These are phyloP conservation scores for Cataglyphis hispanica DNA, from an alignment of 1,140 invertebrate genomes.

Conservation along the genomic window DNA sequence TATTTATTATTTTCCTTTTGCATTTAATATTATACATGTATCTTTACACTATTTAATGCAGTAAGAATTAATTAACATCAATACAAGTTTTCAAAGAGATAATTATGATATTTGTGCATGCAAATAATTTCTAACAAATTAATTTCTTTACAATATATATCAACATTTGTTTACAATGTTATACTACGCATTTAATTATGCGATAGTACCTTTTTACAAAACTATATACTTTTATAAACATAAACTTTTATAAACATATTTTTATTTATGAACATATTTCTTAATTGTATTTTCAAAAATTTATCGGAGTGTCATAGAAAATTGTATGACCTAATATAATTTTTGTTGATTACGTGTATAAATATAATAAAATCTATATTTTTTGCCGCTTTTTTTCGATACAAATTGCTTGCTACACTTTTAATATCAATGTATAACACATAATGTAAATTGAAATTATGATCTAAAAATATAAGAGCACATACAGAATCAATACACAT, in stretches of 20 bases:
- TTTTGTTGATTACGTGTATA: neutral
- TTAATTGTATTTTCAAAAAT: neutral
- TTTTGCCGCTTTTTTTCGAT: neutral
- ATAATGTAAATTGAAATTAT: neutral
- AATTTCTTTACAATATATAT: neutral
- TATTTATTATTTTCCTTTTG: too few species aligned
- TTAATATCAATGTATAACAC: neutral
- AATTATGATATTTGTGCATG: neutral
- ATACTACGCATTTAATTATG: neutral
- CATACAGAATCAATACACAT: neutral
- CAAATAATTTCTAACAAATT: constrained; percentile 5
- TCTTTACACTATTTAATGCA: neutral
- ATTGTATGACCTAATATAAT: constrained; percentile 18
- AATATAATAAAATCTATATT: constrained; percentile 36
- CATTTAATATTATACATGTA: neutral
- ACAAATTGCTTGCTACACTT: neutral
- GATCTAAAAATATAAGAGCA: constrained; percentile 18
- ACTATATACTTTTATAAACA: neutral
- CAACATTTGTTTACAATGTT: constrained; percentile 19
- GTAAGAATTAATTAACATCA: neutral
- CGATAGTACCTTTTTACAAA: neutral
- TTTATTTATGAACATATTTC: constrained; percentile 1
- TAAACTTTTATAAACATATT: too few species aligned
- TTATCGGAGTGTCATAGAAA: neutral
- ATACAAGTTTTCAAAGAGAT: neutral